phyloP scores from a whole-genome alignment of 2,797 vertebrate species.

The Anomalospiza imberbis region DNA sequence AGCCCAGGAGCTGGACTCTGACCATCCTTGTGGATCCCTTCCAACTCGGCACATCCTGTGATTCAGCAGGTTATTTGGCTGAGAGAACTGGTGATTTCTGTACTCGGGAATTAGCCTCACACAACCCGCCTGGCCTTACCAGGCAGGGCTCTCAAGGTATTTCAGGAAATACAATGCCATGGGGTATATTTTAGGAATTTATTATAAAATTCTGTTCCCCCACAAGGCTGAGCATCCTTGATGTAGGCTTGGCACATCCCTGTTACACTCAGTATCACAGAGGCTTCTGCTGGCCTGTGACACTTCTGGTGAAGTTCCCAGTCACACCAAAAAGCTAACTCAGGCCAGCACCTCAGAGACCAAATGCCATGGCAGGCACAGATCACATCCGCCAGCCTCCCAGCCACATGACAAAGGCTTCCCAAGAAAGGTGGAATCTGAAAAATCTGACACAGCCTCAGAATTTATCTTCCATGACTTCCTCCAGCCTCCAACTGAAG shows the following conservation, averaged over 20 bases:
- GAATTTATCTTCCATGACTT: background rate
- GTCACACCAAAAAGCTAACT: background rate
- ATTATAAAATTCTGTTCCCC: background rate
- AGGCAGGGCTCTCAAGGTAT: background rate
- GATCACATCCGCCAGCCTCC: background rate
- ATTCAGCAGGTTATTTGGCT: background rate
- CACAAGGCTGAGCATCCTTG: background rate
- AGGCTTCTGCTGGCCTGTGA: background rate
- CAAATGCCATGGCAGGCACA: background rate
- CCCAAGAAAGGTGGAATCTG: background rate
- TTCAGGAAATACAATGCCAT: accelerated
- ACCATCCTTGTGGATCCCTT: background rate
- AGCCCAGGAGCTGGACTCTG: background rate
- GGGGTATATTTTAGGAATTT: background rate
- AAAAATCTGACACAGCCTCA: background rate
- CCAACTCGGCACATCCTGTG: background rate
- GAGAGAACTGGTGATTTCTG: background rate
- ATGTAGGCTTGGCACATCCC: background rate
- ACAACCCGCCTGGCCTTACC: background rate
- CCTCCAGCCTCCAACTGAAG: background rate
- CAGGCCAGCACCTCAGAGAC: background rate
- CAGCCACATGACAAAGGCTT: background rate
- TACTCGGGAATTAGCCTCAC: too few relatives aligned
- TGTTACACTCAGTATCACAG: background rate
- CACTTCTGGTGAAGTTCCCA: background rate